These are phyloP conservation scores for Acanthopagrus latus DNA, from an alignment of 2,797 vertebrate species.

Conservation along the genomic window DNA sequence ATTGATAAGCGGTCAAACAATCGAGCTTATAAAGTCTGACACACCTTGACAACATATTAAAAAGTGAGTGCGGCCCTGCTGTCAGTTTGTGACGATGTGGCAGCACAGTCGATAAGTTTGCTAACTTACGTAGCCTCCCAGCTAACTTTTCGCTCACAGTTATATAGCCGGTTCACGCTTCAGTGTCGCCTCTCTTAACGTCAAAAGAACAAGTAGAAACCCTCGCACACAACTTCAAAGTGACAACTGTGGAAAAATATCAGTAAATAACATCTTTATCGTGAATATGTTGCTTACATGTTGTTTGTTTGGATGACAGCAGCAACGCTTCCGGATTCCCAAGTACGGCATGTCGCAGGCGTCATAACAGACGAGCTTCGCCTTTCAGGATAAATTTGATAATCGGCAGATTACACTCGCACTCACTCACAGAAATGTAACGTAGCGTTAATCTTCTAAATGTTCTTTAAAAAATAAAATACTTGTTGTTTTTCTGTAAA, in stretches of 20 bases:
- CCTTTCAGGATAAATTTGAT: constrained; percentile 12
- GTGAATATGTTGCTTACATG: constrained; percentile 70
- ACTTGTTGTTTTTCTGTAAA: background rate
- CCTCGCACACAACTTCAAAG: rapidly evolving
- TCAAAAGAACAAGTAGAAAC: background rate
- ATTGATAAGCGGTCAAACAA: background rate
- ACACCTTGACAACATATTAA: rapidly evolving
- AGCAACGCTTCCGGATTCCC: constrained; percentile 62
- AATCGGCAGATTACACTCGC: too few species aligned
- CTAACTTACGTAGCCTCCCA: constrained; percentile 58
- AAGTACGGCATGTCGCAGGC: constrained; percentile 62
- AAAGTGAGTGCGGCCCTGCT: constrained; percentile 8
- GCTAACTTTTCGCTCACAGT: constrained; percentile 3
- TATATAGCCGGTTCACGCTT: background rate
- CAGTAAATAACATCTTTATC: rapidly evolving
- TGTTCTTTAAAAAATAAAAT: too few species aligned
- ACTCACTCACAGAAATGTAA: background rate
- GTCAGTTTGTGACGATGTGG: constrained; percentile 76
- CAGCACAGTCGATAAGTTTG: constrained; percentile 56
- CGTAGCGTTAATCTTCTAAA: background rate
- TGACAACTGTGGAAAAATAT: rapidly evolving
- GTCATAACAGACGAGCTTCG: background rate
- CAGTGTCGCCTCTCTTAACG: rapidly evolving
- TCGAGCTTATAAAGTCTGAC: background rate
- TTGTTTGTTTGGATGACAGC: constrained; percentile 58